Evolutionary conservation across 1,140 invertebrate species (phyloP), one percentile per base, ranked within the genome.

Genomic region (Arctopsyche grandis): DNA sequence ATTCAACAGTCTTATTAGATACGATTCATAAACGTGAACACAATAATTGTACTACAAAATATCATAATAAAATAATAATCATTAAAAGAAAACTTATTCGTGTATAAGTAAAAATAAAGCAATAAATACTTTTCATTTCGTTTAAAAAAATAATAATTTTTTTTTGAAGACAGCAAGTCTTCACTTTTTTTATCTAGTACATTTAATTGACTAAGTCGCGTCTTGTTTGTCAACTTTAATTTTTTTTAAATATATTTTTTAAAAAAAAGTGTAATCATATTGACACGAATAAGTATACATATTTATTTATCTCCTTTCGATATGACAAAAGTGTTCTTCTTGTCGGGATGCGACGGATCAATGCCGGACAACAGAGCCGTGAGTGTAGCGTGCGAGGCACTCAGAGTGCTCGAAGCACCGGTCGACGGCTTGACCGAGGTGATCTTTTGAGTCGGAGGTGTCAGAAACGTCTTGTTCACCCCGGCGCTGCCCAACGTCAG

Each of bases 361-460:
- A 84, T 85, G 1, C 75, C 82, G 12, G 88, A 84, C 43, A 89
- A 82, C 21, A 89, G 80, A 58, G 88, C 87, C 0, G 88, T 88
- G 0, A 89, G 77, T 4, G 88, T 89, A 9, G 87, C 88, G 60
- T 89, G 87, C 5, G 88, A 88, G 0, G 88, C 87, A 73, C 88
- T 89, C 52, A 89, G 81, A 74, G 86, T 88, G 0, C 87, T 87
- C 10, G 87, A 86, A 19, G 86, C 85, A 0, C 86, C 38, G 1
- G 79, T 29, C 4, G 75, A 48, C 10, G 82, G 63, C 22, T 58
- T 58, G 5, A 14, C 19, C 1, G 74, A 44, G 14, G 58, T 77
- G 19, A 88, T 85, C 78, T 88, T 89, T 80, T 89, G 88, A 10
- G 87, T 88, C 29, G 88, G 88, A 78, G 88, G 88, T 85, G 88